Evolutionary conservation across 2,888 invertebrate genomes (phyloP).

Genomic region (Petrolisthes cinctipes): DNA sequence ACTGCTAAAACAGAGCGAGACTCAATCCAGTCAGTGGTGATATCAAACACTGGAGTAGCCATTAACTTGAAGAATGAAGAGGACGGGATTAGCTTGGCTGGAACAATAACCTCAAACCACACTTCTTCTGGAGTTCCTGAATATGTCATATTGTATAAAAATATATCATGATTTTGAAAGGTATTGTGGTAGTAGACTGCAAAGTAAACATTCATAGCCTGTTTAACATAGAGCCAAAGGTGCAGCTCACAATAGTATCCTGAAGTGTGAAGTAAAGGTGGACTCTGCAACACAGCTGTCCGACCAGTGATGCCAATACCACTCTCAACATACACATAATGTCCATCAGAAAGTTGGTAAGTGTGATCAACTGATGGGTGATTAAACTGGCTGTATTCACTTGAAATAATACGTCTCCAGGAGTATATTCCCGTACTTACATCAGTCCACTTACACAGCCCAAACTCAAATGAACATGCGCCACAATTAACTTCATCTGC

Average conservation of each 20-base stretch:
- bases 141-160: conserved; percentile 29
- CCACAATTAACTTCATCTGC: conserved; percentile 54
- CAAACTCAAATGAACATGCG: conserved; percentile 43
- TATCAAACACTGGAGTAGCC: conserved; percentile 45
- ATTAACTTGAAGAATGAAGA: conserved; percentile 21
- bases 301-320: conserved; percentile 36
- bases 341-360: conserved; percentile 18
- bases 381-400: not conserved
- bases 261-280: conserved; percentile 27
- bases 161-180: conserved; percentile 3
- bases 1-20: conserved; percentile 38
- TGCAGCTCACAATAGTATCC: conserved; percentile 53
- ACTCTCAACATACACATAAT: conserved; percentile 38
- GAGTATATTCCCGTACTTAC: conserved; percentile 41
- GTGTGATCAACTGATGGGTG: conserved; percentile 53
- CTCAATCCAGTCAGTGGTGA: conserved; percentile 27
- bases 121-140: conserved; percentile 17
- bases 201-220: conserved; percentile 27
- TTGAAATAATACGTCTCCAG: conserved; percentile 37
- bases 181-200: conserved; percentile 29
- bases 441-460: conserved; percentile 46
- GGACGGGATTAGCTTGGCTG: conserved; percentile 14
- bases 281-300: conserved; percentile 44
- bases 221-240: conserved; percentile 43
- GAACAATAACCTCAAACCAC: conserved; percentile 39